These are phyloP conservation scores for Calcarius ornatus DNA, from an alignment of 2,113 vertebrate genomes.

Conservation along the genomic window DNA sequence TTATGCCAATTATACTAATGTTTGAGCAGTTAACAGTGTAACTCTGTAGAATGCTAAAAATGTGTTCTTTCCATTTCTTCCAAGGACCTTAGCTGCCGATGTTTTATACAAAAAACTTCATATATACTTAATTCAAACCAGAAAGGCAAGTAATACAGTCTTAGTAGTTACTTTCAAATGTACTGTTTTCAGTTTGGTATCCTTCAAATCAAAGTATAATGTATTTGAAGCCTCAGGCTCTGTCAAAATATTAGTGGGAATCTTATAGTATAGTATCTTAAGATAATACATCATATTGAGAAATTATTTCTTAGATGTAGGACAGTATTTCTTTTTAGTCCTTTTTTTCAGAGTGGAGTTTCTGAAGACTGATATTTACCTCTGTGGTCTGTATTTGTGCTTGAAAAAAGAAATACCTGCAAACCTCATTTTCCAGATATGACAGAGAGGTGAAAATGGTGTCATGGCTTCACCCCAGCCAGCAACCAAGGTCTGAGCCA, in stretches of 20 bases:
- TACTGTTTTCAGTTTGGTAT: not conserved
- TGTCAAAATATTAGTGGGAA: not conserved
- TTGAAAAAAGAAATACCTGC: not conserved
- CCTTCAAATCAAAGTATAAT: not conserved
- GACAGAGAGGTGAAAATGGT: not conserved
- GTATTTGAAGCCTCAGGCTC: not conserved
- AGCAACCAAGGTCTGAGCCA: not conserved
- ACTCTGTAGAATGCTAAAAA: not conserved
- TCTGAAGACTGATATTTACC: not conserved
- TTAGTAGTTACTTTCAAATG: not conserved
- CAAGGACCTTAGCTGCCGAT: not conserved
- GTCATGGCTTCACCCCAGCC: not conserved
- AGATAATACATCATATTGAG: not conserved
- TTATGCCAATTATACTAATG: not conserved
- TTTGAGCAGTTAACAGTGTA: not conserved
- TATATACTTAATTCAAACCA: not conserved
- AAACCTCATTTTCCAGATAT: not conserved
- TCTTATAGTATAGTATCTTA: not conserved
- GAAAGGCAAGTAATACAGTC: not conserved
- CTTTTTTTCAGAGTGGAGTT: not conserved
- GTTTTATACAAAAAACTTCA: not conserved
- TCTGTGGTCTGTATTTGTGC: not conserved
- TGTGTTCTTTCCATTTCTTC: not conserved
- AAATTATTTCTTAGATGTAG: not conserved
- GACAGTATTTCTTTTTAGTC: not conserved